Evolutionary conservation across 30 jellyfish, hydroid and myxozoan species (phyloP).

Genomic region (Aurelia aurita): DNA sequence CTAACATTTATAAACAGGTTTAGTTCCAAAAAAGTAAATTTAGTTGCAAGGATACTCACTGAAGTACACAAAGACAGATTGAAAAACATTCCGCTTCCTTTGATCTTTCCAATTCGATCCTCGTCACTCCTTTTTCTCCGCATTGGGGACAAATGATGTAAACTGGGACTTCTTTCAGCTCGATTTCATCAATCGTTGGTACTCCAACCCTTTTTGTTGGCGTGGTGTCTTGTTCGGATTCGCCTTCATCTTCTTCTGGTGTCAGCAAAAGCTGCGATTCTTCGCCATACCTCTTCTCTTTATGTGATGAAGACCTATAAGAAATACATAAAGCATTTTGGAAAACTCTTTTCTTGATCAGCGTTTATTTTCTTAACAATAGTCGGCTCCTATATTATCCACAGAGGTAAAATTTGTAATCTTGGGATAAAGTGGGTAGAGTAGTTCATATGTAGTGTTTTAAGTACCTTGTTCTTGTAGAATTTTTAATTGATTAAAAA

Average conservation of each 20-base stretch:
- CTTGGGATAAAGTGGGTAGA: too few relatives aligned
- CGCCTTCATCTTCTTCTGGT: conserved; percentile 27
- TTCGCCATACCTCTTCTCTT: conserved; percentile 56
- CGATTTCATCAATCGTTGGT: conserved; percentile 80
- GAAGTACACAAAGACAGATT: conserved; percentile 60
- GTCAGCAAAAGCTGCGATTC: conserved; percentile 29
- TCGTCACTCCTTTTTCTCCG: conserved; percentile 79
- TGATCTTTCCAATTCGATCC: conserved; percentile 72
- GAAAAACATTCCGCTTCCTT: conserved; percentile 52
- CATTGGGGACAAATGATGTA: conserved; percentile 82
- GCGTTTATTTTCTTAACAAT: too few relatives aligned
- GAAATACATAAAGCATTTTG: background rate
- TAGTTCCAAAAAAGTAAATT: too few relatives aligned
- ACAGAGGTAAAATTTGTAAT: too few relatives aligned
- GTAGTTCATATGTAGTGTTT: too few relatives aligned
- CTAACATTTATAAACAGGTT: too few relatives aligned
- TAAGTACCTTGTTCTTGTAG: too few relatives aligned
- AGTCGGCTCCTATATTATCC: too few relatives aligned
- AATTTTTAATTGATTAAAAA: too few relatives aligned
- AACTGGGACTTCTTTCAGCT: conserved; percentile 86
- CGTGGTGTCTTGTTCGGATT: conserved; percentile 20
- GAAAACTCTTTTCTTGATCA: background rate
- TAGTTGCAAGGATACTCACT: conserved; percentile 61
- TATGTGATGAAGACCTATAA: conserved; percentile 25
- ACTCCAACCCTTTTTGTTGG: conserved; percentile 56